Percentiles rank a stretch among this genome's conserved stretches.
Evolutionary conservation across 2,888 invertebrate genomes (phyloP).

Genomic region (Tortricodes alternella): DNA sequence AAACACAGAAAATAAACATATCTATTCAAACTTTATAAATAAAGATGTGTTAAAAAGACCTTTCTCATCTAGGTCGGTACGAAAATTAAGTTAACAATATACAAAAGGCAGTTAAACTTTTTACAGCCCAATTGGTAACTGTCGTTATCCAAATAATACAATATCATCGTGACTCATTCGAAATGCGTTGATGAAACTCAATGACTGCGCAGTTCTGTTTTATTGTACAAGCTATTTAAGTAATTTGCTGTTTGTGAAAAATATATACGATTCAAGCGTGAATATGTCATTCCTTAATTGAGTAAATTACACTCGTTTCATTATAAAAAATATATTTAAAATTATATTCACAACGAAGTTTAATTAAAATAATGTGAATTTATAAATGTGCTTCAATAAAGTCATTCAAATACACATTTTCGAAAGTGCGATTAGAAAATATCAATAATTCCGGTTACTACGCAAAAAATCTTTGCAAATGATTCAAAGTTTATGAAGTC

Average conservation of each 20-base stretch:
- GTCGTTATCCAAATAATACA: slow-evolving; percentile 24
- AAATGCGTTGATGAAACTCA: slow-evolving; percentile 25
- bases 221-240: slow-evolving; percentile 3
- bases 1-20: neutral
- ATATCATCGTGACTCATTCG: slow-evolving; percentile 16
- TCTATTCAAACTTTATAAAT: neutral
- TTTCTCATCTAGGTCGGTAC: neutral
- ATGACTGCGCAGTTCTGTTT: slow-evolving; percentile 26
- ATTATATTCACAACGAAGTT: too few relatives aligned
- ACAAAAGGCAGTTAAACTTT: slow-evolving; percentile 17
- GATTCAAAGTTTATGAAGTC: too few relatives aligned
- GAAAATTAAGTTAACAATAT: slow-evolving; percentile 26
- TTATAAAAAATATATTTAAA: too few relatives aligned
- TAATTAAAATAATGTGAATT: too few relatives aligned
- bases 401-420: too few relatives aligned
- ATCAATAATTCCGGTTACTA: too few relatives aligned
- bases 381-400: too few relatives aligned
- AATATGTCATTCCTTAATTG: neutral
- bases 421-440: too few relatives aligned
- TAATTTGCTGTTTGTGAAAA: neutral
- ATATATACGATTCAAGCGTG: neutral
- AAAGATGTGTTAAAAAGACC: neutral
- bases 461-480: too few relatives aligned
- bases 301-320: too few relatives aligned
- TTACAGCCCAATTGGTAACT: slow-evolving; percentile 25